Conservation (phyloP, 2,113 vertebrate genomes). For the Notechis scutatus region DNA sequence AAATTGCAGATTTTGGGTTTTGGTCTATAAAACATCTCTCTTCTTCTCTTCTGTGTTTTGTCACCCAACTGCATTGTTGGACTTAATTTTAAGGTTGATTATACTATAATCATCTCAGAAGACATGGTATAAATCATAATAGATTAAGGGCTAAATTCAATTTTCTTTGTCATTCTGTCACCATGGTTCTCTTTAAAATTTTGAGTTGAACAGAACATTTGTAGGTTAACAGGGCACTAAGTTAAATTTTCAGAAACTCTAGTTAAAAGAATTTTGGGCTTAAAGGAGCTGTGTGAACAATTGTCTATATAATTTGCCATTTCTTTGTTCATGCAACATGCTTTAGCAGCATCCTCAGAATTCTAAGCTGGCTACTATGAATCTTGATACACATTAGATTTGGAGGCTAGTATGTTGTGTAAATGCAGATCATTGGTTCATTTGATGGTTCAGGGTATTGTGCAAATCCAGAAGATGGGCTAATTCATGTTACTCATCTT, state of each 20-base stretch:
- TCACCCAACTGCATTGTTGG: conserved; percentile 11
- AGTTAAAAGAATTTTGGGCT: not conserved
- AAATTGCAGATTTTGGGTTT: not conserved
- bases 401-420: not conserved
- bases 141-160: conserved; percentile 44
- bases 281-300: not conserved
- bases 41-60: not conserved
- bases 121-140: conserved; percentile 29
- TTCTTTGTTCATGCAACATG: not conserved
- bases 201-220: not conserved
- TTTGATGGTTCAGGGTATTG: not conserved
- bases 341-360: not conserved
- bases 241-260: not conserved
- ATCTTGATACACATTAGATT: not conserved
- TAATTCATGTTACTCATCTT: not conserved
- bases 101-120: conserved; percentile 24
- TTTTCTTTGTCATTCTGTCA: conserved; percentile 1
- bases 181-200: not conserved
- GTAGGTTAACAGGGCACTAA: not conserved
- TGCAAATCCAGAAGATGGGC: not conserved
- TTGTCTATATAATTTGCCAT: not conserved
- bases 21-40: not conserved
- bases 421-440: not conserved
- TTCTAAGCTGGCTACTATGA: not conserved
- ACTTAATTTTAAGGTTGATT: conserved; percentile 26